Percentiles rank a stretch among this genome's conserved stretches.
phyloP scores from a whole-genome alignment of 1,140 invertebrate species.

The Drosophila asahinai region DNA sequence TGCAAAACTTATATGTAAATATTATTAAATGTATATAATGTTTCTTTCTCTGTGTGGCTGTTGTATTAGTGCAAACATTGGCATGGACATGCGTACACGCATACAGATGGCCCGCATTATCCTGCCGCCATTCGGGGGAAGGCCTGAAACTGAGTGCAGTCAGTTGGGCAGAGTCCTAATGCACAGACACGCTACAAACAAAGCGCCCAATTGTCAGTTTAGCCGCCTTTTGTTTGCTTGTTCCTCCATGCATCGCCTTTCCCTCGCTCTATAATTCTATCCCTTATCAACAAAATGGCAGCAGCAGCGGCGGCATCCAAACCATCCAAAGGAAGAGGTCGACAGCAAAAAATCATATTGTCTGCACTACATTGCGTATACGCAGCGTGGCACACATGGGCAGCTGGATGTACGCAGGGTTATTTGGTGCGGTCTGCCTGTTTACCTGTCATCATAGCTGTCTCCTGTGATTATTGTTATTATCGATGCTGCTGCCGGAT shows the following conservation, averaged over 20 bases:
- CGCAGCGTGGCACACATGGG: slow-evolving; percentile 48
- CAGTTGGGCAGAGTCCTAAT: slow-evolving; percentile 38
- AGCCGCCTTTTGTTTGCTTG: slow-evolving; percentile 62
- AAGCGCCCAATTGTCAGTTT: slow-evolving; percentile 71
- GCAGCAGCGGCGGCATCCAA: slow-evolving; percentile 32
- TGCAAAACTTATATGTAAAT: neutral
- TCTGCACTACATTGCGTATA: slow-evolving; percentile 58
- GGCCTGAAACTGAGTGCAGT: slow-evolving; percentile 68
- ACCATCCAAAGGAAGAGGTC: neutral
- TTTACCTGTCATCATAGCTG: slow-evolving; percentile 34
- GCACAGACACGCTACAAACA: slow-evolving; percentile 68
- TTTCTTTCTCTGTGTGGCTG: slow-evolving; percentile 6
- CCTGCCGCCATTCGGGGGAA: neutral
- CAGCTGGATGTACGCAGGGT: slow-evolving; percentile 2
- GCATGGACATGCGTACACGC: slow-evolving; percentile 70
- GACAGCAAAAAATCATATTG: slow-evolving; percentile 25
- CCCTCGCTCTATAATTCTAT: slow-evolving; percentile 9
- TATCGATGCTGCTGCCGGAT: slow-evolving; percentile 24
- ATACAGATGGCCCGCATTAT: slow-evolving; percentile 82
- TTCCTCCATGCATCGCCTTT: slow-evolving; percentile 3
- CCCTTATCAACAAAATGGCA: slow-evolving; percentile 74
- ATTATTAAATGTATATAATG: neutral
- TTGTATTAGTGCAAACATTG: slow-evolving; percentile 62
- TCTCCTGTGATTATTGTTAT: slow-evolving; percentile 49
- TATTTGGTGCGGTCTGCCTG: slow-evolving; percentile 15